A percentile compares a stretch with the other conserved stretches of the same genome.
phyloP scores from a whole-genome alignment of 2,113 vertebrate genomes.

The Podocnemis expansa region DNA sequence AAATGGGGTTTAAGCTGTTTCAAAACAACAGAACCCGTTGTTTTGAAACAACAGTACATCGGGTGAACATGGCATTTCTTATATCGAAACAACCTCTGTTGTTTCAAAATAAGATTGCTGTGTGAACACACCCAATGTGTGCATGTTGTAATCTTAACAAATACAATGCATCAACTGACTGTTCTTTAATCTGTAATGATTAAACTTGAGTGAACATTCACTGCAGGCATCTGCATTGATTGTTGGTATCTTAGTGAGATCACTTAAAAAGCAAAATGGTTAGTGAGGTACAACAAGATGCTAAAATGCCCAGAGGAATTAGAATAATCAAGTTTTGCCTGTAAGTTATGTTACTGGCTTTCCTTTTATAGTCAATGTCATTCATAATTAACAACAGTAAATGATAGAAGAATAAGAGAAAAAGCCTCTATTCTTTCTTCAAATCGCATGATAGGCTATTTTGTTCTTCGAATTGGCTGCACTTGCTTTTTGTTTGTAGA shows the following conservation, averaged over 20 bases:
- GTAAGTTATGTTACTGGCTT: conserved; percentile 52
- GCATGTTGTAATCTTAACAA: conserved; percentile 39
- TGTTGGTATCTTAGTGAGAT: conserved; percentile 63
- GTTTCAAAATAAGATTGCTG: too few species aligned
- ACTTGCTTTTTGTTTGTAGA: conserved; percentile 54
- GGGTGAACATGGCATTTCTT: too few species aligned
- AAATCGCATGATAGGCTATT: conserved; percentile 36
- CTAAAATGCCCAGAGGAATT: conserved; percentile 55
- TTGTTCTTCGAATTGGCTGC: conserved; percentile 26
- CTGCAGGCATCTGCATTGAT: conserved; percentile 56
- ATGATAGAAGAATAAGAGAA: conserved; percentile 34
- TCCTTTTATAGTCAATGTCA: conserved; percentile 54
- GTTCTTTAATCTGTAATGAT: conserved; percentile 63
- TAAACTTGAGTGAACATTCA: conserved; percentile 49
- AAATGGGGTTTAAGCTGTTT: too few species aligned
- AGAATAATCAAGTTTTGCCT: conserved; percentile 37
- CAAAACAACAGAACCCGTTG: too few species aligned
- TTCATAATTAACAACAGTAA: conserved; percentile 61
- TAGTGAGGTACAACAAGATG: conserved; percentile 49
- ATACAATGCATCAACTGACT: conserved; percentile 44
- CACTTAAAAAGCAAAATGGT: conserved; percentile 51
- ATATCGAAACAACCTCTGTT: too few species aligned
- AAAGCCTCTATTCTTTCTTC: conserved; percentile 62
- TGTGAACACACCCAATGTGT: too few species aligned
- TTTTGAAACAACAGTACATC: too few species aligned